Conservation (phyloP, 23 tunicate genomes). For the Styela plicata region DNA sequence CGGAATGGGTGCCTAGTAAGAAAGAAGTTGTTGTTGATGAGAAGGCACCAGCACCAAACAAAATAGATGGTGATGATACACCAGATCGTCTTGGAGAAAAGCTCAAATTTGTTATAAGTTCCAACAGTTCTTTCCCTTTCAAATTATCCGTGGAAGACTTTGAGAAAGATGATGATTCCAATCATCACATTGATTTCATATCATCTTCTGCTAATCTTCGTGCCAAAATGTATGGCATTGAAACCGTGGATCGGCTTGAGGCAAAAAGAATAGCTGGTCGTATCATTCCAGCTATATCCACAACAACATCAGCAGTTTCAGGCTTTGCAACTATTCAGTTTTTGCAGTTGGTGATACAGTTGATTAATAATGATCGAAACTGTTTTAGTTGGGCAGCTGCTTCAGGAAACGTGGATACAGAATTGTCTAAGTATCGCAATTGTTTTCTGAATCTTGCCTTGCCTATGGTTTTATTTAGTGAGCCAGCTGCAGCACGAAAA, state of each 20-base stretch:
- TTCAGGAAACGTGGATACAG: background rate
- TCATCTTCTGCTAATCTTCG: slow-evolving; percentile 27
- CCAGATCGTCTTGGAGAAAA: background rate
- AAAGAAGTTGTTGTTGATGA: slow-evolving; percentile 16
- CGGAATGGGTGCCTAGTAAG: slow-evolving; percentile 1
- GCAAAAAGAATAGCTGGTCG: slow-evolving; percentile 27
- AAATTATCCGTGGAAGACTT: slow-evolving; percentile 5
- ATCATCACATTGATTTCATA: slow-evolving; percentile 33
- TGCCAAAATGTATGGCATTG: slow-evolving; percentile 27
- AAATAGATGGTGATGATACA: background rate
- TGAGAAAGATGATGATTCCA: slow-evolving; percentile 35
- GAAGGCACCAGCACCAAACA: background rate
- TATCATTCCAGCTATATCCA: slow-evolving; percentile 27
- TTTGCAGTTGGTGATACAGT: slow-evolving; percentile 15
- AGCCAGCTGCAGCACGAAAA: slow-evolving; percentile 12
- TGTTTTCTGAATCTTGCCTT: slow-evolving; percentile 16
- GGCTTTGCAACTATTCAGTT: slow-evolving; percentile 28
- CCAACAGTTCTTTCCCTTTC: background rate
- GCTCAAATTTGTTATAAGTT: background rate
- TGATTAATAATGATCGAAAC: background rate
- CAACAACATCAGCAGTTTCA: slow-evolving; percentile 22
- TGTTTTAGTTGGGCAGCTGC: background rate
- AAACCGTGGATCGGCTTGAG: slow-evolving; percentile 14
- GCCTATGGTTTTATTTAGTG: slow-evolving; percentile 23
- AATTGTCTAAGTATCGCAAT: slow-evolving; percentile 21